Evolutionary conservation across 2,113 vertebrate genomes (phyloP).

Genomic region (Atherinomorus stipes): DNA sequence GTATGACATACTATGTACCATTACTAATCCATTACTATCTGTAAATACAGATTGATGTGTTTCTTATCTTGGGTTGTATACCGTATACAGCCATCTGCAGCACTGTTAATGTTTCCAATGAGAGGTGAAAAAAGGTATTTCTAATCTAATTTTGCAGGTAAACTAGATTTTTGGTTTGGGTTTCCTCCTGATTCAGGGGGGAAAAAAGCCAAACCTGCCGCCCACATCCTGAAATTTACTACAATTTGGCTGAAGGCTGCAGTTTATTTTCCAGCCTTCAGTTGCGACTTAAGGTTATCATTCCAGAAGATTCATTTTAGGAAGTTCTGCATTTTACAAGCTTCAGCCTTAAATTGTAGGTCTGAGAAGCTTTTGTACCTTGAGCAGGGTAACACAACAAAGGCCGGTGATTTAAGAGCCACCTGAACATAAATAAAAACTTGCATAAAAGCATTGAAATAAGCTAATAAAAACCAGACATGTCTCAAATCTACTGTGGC

Average conservation of each 20-base stretch:
- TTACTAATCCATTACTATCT: too few relatives aligned
- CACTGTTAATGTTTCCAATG: too few relatives aligned
- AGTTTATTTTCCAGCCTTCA: background rate
- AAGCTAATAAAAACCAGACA: conserved; percentile 2
- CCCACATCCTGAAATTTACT: background rate
- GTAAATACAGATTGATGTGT: too few relatives aligned
- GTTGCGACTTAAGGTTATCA: conserved; percentile 7
- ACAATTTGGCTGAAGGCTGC: background rate
- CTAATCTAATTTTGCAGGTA: background rate
- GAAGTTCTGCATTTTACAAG: background rate
- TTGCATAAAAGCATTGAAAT: background rate
- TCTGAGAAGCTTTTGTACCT: background rate
- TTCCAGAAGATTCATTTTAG: conserved; percentile 22
- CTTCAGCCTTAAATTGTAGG: conserved; percentile 1
- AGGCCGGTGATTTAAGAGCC: conserved; percentile 15
- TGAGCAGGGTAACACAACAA: background rate
- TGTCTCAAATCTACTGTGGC: conserved; percentile 4
- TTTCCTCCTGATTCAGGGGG: background rate
- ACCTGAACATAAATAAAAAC: conserved; percentile 13
- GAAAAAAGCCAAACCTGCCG: background rate
- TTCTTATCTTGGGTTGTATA: too few relatives aligned
- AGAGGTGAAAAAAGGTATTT: too few relatives aligned
- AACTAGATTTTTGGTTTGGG: background rate
- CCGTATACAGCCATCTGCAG: too few relatives aligned
- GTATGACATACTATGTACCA: too few relatives aligned